Conservation (phyloP, 2,888 invertebrate species). For the Epistrophe grossulariae region DNA sequence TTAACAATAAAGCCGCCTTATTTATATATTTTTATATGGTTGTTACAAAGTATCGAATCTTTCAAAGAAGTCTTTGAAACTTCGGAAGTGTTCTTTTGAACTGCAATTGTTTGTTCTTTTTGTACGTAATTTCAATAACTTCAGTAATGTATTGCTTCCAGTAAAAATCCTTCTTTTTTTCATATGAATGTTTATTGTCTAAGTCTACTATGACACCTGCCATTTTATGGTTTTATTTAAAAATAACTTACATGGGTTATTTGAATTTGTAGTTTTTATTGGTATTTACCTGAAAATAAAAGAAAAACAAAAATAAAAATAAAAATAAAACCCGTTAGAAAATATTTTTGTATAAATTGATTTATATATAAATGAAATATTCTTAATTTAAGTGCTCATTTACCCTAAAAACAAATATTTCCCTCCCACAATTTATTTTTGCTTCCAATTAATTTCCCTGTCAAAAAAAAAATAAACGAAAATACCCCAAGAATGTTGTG, state of each 20-base stretch:
- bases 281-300: constrained; percentile 58
- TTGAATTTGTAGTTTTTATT: neutral
- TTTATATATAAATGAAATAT: neutral
- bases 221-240: neutral
- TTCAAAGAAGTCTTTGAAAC: too few relatives aligned
- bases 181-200: too few relatives aligned
- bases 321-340: neutral
- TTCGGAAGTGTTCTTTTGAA: too few relatives aligned
- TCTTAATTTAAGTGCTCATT: neutral
- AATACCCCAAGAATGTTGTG: constrained; percentile 25
- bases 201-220: too few relatives aligned
- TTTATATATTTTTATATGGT: too few relatives aligned
- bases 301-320: too few relatives aligned
- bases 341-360: neutral
- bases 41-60: too few relatives aligned
- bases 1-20: too few relatives aligned
- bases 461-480: neutral
- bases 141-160: too few relatives aligned
- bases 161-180: too few relatives aligned
- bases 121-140: too few relatives aligned
- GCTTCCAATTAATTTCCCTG: constrained; percentile 33
- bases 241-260: neutral
- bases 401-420: neutral
- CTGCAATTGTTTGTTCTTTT: too few relatives aligned
- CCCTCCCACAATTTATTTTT: constrained; percentile 7